A percentile compares a stretch with the other conserved stretches of the same genome.
These are phyloP conservation scores for Drosophila mercatorum DNA, from an alignment of 2,888 invertebrate genomes.

Conservation along the genomic window DNA sequence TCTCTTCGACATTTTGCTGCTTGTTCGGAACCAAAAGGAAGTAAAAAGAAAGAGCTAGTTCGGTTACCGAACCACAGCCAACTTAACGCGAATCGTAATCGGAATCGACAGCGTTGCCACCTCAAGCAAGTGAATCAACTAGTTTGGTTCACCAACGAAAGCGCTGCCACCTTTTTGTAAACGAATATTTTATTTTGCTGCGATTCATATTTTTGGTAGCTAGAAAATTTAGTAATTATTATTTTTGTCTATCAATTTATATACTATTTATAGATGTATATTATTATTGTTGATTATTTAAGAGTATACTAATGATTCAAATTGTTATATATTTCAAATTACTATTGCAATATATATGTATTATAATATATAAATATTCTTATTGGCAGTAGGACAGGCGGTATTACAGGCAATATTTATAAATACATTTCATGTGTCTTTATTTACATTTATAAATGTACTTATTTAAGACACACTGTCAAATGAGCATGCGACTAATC, in stretches of 20 bases:
- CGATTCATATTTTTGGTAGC: background rate
- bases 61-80: slow-evolving; percentile 56
- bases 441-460: background rate
- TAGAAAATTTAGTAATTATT: background rate
- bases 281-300: background rate
- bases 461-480: background rate
- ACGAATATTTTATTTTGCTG: background rate
- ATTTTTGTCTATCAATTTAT: background rate
- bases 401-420: background rate
- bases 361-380: background rate
- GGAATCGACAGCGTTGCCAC: slow-evolving; percentile 44
- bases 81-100: slow-evolving; percentile 43
- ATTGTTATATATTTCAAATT: background rate
- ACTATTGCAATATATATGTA: background rate
- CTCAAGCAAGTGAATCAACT: background rate
- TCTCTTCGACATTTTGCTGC: slow-evolving; percentile 88
- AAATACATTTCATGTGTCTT: background rate
- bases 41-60: slow-evolving; percentile 82
- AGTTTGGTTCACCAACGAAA: background rate
- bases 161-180: slow-evolving; percentile 21
- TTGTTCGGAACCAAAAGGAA: slow-evolving; percentile 86
- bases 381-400: background rate
- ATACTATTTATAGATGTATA: background rate
- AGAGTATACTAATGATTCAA: background rate
- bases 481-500: background rate